These are phyloP conservation scores for Epinephelus malabaricus DNA, from an alignment of 2,797 vertebrate species.

Conservation along the genomic window DNA sequence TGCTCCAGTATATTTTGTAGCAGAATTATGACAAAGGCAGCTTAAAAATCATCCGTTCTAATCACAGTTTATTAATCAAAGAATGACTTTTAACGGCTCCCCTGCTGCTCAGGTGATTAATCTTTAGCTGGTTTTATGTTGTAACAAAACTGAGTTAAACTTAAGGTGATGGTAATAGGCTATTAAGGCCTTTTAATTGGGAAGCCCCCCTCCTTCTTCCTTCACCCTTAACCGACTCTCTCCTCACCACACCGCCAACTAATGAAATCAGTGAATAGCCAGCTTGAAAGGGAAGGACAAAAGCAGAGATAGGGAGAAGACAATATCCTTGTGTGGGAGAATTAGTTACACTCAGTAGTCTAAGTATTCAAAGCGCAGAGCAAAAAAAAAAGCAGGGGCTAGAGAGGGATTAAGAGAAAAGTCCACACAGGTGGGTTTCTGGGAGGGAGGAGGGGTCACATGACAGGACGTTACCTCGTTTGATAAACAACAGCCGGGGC, in stretches of 20 bases:
- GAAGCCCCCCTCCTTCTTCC: constrained; percentile 34
- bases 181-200: constrained; percentile 84
- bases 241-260: constrained; percentile 75
- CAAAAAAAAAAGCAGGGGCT: constrained; percentile 49
- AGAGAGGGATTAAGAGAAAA: constrained; percentile 85
- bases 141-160: constrained; percentile 70
- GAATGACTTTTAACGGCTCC: constrained; percentile 52
- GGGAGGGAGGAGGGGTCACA: constrained; percentile 80
- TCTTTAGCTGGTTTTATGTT: constrained; percentile 63
- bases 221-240: constrained; percentile 29
- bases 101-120: constrained; percentile 48
- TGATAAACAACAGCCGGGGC: constrained; percentile 82
- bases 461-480: constrained; percentile 86
- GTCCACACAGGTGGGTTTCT: constrained; percentile 87
- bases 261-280: constrained; percentile 84
- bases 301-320: constrained; percentile 82
- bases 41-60: constrained; percentile 39
- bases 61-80: constrained; percentile 54
- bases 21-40: neutral
- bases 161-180: constrained; percentile 82
- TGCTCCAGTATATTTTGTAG: neutral
- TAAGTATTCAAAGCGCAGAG: constrained; percentile 84
- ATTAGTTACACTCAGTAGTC: constrained; percentile 90
- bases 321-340: constrained; percentile 89
- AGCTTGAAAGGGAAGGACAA: constrained; percentile 82